Conservation (phyloP, 2,888 invertebrate genomes). For the Frankliniella intonsa region DNA sequence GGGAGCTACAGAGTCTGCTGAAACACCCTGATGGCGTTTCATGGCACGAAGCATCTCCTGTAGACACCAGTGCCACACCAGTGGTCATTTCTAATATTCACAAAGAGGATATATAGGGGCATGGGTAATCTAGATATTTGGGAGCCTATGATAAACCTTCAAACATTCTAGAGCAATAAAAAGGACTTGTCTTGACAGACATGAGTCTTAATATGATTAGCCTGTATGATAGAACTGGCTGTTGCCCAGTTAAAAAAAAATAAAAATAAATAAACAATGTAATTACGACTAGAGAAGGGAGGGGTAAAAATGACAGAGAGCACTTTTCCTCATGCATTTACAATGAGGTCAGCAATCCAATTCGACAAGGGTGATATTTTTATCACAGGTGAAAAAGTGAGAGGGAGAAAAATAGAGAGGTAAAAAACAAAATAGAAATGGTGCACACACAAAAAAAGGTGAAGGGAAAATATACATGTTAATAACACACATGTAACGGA, state of each 20-base stretch:
- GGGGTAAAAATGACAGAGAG: background rate
- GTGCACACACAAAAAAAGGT: background rate
- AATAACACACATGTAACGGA: background rate
- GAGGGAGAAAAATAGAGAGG: background rate
- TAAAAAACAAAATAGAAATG: background rate
- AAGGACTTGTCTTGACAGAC: too few relatives aligned
- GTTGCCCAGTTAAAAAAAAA: too few relatives aligned
- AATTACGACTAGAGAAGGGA: too few relatives aligned
- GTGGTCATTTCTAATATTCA: too few relatives aligned
- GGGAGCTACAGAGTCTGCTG: constrained; percentile 48
- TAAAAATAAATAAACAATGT: too few relatives aligned
- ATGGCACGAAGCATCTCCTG: constrained; percentile 50
- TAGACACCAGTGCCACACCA: constrained; percentile 38
- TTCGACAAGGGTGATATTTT: background rate
- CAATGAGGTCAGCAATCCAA: background rate
- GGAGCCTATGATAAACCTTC: too few relatives aligned
- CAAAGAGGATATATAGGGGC: too few relatives aligned
- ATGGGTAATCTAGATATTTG: too few relatives aligned
- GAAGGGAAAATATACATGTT: background rate
- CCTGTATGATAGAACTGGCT: too few relatives aligned
- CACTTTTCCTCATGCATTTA: background rate
- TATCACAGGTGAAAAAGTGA: background rate
- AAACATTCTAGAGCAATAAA: too few relatives aligned
- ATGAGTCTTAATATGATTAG: too few relatives aligned
- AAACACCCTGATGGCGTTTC: constrained; percentile 47